phyloP scores from a whole-genome alignment of 2,797 vertebrate genomes.

The Phyllotis vaccarum region DNA sequence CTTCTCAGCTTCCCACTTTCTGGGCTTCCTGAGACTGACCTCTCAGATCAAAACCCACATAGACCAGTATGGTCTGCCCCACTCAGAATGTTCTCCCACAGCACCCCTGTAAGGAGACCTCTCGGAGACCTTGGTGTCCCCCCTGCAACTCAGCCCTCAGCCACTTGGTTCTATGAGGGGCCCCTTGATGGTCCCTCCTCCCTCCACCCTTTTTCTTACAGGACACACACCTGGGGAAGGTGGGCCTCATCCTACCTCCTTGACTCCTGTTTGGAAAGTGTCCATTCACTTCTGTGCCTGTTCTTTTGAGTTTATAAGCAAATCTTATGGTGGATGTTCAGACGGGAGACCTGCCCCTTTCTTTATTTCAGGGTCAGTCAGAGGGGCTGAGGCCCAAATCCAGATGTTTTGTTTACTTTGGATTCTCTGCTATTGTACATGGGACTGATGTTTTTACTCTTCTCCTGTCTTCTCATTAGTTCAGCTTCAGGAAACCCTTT shows the following conservation, averaged over 20 bases:
- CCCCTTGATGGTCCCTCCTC: not conserved
- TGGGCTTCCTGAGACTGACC: not conserved
- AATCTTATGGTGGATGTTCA: not conserved
- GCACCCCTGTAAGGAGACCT: not conserved
- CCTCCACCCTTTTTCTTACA: not conserved
- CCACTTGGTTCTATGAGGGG: rapidly evolving
- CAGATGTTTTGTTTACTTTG: constrained; percentile 61
- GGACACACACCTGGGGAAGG: not conserved
- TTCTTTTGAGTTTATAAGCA: not conserved
- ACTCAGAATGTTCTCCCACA: rapidly evolving
- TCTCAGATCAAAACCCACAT: not conserved
- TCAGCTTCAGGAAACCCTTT: constrained; percentile 77
- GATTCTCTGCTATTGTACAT: constrained; percentile 67
- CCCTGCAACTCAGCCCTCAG: not conserved
- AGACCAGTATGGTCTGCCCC: no score
- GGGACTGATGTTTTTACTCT: constrained; percentile 67
- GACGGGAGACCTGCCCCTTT: not conserved
- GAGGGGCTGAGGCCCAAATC: constrained; percentile 4
- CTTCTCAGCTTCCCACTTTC: not conserved
- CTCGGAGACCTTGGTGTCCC: not conserved
- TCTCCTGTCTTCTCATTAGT: constrained; percentile 77
- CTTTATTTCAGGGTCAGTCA: constrained; percentile 69
- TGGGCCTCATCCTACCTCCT: constrained; percentile 22
- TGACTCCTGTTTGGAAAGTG: not conserved
- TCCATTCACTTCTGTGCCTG: not conserved